Evolutionary conservation across 2,113 vertebrate species (phyloP).

Genomic region (Herpetotheres cachinnans): DNA sequence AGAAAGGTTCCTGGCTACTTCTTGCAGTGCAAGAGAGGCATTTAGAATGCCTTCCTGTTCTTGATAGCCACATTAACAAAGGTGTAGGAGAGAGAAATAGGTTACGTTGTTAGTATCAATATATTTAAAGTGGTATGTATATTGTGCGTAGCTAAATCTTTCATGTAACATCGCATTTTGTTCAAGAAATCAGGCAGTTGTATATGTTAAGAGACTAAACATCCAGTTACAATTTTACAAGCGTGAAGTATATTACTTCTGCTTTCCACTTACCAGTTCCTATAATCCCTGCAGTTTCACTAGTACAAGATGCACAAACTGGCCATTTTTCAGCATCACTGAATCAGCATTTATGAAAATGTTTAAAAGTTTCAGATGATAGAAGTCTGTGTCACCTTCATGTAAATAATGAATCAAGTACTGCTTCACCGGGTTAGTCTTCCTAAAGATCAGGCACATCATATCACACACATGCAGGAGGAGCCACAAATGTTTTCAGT

Average conservation of each 20-base stretch:
- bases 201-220: background rate
- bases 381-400: background rate
- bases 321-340: background rate
- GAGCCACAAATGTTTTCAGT: background rate
- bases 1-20: background rate
- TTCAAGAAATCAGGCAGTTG: background rate
- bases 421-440: background rate
- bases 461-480: background rate
- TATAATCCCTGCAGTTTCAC: background rate
- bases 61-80: background rate
- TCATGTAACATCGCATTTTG: background rate
- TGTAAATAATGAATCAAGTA: background rate
- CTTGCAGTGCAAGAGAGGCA: background rate
- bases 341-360: background rate
- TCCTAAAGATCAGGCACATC: background rate
- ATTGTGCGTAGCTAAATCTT: background rate
- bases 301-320: background rate
- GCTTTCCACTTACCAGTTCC: background rate
- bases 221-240: background rate
- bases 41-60: background rate
- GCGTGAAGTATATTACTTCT: background rate
- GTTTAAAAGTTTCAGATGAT: background rate
- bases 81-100: background rate
- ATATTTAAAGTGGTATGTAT: background rate
- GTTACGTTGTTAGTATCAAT: background rate